Base-by-base conservation (phyloP, 2,113 vertebrate species). In the Lycaon pictus region DNA sequence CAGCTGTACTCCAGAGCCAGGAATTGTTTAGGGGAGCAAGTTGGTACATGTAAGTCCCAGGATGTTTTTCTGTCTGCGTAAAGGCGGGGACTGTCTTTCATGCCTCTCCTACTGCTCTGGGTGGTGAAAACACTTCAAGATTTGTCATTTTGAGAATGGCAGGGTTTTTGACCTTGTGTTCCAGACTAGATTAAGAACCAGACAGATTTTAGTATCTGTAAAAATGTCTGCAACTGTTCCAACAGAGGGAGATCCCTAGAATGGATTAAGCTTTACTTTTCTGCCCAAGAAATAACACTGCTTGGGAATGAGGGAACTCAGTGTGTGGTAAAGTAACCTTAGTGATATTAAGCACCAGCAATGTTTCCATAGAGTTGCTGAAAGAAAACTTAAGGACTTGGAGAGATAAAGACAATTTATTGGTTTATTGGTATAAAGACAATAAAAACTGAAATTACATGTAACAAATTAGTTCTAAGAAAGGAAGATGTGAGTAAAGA, bases 141-240 rank as follows among this genome's bases (percentile, higher is more conserved):
- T 83, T 53, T 88, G 74, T 69, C 88, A 7, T 95, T 93, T 88
- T 91, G 71, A 95, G 77, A 76, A 84, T 32, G 86, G 77, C 58
- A 88, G 22, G 16, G 20, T 27, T 87, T 89, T 89, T 32, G 23
- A 84, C 79, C 69, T 83, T 51, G 79, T 80, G 43, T 87, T 92
- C 92, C 92, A 93, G 69, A 83, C 84, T 79, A 89, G 74, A 84
- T 80, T 91, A 89, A 94, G 80, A 93, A 80, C 56, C 81, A 93
- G 93, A 94, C 82, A 95, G 67, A 88, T 93, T 94, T 95, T 77
- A 80, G 37, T 96, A 82, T 94, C 74, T 88, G 48, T 97, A 23
- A 82, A 88, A 74, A 35, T 72, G 63, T 72, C 58, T 92, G 27
- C 89, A 87, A 35, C 37, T 80, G 11, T 87, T 95, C 69, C 95